Evolutionary conservation across 2,797 vertebrate species (phyloP), one percentile per base, ranked within the genome.

Genomic region (Pangasius sanitwongsei): DNA sequence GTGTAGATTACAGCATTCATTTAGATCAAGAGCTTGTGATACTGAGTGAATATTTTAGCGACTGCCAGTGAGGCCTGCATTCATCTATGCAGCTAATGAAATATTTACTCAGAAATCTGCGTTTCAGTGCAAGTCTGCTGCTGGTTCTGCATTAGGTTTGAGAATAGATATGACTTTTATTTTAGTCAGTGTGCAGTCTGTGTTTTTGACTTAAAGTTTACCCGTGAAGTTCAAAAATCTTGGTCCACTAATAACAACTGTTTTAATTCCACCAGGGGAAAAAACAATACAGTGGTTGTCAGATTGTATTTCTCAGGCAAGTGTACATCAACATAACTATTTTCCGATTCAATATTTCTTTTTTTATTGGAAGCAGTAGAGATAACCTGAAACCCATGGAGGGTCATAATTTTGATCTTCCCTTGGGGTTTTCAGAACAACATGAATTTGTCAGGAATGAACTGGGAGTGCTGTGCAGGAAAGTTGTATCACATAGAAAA

Each of bases 1-100:
- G 16, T 77, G 78, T 85, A 67, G 85, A 87, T 87, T 89, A 83
- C 55, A 72, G 34, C 80, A 57, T 87, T 89, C 70, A 78, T 87
- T 83, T 70, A 44, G 44, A 78, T 44, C 48, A 55, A 77, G 85
- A 44, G 57, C 59, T 83, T 57, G 57, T 18, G 55, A 87, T 67
- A 77, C 69, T 34, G 57, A 34, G 11, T 37, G 72, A 77, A 87
- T 69, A 67, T 50, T 89, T 50, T 75, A 78, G 48, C 55, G 83
- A 57, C 16, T 18, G 20, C 86, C 23, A 55, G 3, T 34, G 12
- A 67, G 80, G 34, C 69, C 13, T 15, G 31, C 41, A 74, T 89
- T 86, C 41, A 74, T 37, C n/a, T 75, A 55, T 69, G 70, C 7
- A 53, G 11, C 63, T 23, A 37, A 77, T n/a, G 16, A 50, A 86